Percentiles rank a stretch among this genome's conserved stretches.
Evolutionary conservation across 2,797 vertebrate genomes (phyloP).

Genomic region (Cossypha heuglini): DNA sequence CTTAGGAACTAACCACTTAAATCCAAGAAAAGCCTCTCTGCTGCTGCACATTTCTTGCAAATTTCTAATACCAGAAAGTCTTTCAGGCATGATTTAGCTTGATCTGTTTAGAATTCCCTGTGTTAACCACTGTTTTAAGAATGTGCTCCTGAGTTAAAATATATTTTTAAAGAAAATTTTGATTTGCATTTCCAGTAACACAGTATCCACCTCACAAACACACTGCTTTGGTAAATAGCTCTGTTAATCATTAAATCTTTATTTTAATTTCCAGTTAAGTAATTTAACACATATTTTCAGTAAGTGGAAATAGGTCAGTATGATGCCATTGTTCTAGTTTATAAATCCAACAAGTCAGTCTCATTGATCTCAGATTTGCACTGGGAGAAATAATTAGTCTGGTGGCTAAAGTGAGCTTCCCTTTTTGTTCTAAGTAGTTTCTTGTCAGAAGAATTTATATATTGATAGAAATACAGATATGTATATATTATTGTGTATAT

Average conservation of each 20-base stretch:
- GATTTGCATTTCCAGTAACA: neutral
- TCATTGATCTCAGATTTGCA: neutral
- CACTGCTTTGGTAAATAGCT: neutral
- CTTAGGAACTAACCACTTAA: neutral
- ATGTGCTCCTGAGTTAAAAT: neutral
- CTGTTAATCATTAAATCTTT: neutral
- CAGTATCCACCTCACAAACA: neutral
- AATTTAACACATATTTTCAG: neutral
- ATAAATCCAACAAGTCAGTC: neutral
- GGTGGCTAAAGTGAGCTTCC: neutral
- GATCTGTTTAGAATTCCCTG: neutral
- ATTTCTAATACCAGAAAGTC: neutral
- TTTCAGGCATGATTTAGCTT: neutral
- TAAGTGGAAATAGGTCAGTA: neutral
- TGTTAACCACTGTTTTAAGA: neutral
- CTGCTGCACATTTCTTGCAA: neutral
- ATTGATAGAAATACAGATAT: neutral
- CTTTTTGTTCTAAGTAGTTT: neutral
- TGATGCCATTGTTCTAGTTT: neutral
- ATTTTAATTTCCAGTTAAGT: neutral
- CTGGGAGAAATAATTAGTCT: fast-evolving
- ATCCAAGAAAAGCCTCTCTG: neutral
- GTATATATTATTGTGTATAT: no score
- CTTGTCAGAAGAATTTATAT: neutral
- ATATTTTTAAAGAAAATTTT: neutral